Conservation (phyloP, 2,888 invertebrate species). For the Schizotus pectinicornis region DNA sequence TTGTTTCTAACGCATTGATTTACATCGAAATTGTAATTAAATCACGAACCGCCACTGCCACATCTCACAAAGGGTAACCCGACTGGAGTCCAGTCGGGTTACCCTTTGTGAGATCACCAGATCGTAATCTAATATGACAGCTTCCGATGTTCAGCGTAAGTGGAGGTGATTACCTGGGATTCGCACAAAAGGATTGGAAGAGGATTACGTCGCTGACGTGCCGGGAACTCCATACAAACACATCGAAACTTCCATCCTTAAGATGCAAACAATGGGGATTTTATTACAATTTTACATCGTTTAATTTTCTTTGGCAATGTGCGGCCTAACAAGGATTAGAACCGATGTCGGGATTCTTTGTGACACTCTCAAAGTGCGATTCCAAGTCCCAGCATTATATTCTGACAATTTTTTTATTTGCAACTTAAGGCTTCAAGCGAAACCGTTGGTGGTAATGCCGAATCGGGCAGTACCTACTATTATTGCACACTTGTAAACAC, state of each 20-base stretch:
- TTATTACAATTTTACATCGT: slow-evolving; percentile 1
- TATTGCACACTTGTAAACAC: slow-evolving; percentile 38
- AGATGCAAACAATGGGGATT: slow-evolving; percentile 5
- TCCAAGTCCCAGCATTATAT: neutral
- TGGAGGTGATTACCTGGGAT: slow-evolving; percentile 31
- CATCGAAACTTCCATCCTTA: slow-evolving; percentile 5
- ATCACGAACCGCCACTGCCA: too few relatives aligned
- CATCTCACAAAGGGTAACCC: too few relatives aligned
- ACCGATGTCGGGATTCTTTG: neutral
- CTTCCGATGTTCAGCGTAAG: slow-evolving; percentile 33
- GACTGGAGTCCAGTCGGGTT: too few relatives aligned
- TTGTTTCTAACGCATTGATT: too few relatives aligned
- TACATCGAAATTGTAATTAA: too few relatives aligned
- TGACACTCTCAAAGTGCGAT: neutral
- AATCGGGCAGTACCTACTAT: too few relatives aligned
- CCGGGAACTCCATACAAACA: slow-evolving; percentile 6
- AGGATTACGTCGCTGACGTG: slow-evolving; percentile 9
- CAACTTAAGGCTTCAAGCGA: neutral
- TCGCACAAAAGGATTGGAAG: slow-evolving; percentile 21
- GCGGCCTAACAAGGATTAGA: slow-evolving; percentile 3
- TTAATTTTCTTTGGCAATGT: slow-evolving; percentile 5
- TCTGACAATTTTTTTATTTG: neutral
- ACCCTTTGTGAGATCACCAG: neutral
- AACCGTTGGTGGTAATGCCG: neutral
- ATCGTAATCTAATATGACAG: slow-evolving; percentile 43